Evolutionary conservation across 2,113 vertebrate species (phyloP), one percentile per base, ranked within the genome.

Genomic region (Pycnonotus jocosus): DNA sequence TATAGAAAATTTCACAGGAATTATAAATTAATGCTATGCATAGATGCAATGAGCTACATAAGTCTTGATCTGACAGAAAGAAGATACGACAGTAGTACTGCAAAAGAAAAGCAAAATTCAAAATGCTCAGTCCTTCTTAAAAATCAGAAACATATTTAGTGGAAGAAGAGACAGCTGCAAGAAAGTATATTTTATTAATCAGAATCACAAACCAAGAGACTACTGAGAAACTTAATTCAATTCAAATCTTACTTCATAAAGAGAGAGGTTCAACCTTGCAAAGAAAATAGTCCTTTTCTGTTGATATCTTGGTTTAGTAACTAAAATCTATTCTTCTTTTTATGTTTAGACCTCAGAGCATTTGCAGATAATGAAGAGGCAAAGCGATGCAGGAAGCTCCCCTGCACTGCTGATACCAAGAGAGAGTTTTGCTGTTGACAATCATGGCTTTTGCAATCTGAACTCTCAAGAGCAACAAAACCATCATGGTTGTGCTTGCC

Each of bases 401-500:
- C 6, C 47, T 54, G 27, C 1, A 1, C 15, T 56, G 40, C 6
- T 31, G 42, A 72, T 3, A 53, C 8, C 4, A 51, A 44, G 23
- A 72, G 30, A 69, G 12, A 5, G 10, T 8, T 72, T 95, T 82
- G 40, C 37, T 69, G 25, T 21, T 87, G 38, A 30, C 27, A 48
- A 5, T 20, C 25, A 38, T 58, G 27, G 44, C 10, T 66, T 83
- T 58, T 56, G 31, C 33, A 21, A 33, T 58, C 20, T 54, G 42
- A 81, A 44, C 35, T 45, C 65, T 66, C 22, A 44, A 48, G 10
- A 70, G 15, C 1, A 5, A 12, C 10, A 30, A 6, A 72, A 56
- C 15, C 20, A 58, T 7, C 1, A 1, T 0, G 5, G 37, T 58
- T 25, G 30, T 14, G 7, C 35, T 60, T 33, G 22, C 20, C n/a